phyloP scores from a whole-genome alignment of 1,140 invertebrate genomes.

The Panulirus ornatus region DNA sequence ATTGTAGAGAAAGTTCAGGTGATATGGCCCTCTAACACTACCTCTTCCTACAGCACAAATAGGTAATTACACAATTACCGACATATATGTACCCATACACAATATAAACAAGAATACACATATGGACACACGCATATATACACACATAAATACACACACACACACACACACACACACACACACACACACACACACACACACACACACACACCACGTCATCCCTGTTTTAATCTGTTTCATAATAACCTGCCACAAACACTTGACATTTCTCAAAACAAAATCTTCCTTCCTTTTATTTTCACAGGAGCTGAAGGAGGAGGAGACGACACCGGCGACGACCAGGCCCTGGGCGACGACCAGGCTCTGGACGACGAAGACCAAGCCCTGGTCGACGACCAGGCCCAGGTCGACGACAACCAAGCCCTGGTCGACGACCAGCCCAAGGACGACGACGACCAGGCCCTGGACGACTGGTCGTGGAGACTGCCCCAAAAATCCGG shows the following conservation, averaged over 20 bases:
- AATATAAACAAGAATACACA: not conserved
- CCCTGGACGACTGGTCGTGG: no score
- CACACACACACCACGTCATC: not conserved
- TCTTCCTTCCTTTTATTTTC: not conserved
- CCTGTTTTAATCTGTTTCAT: not conserved
- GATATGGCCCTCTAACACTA: no score
- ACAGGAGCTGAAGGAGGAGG: not conserved
- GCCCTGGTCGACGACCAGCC: no score
- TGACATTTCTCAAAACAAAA: not conserved
- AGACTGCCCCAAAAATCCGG: not conserved
- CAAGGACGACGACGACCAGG: no score
- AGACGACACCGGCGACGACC: no score
- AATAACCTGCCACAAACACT: not conserved
- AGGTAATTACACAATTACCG: no score
- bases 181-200: conserved; percentile 28
- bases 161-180: not conserved
- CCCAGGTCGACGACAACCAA: no score
- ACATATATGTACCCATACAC: not conserved
- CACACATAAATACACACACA: not conserved
- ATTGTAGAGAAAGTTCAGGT: no score
- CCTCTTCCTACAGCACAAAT: no score
- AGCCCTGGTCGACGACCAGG: no score
- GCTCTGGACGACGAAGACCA: no score
- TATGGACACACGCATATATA: not conserved
- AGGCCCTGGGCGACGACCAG: no score